These are phyloP conservation scores for Ianthella basta DNA, from an alignment of 37 sponge, comb jelly and placozoan species.

Conservation along the genomic window DNA sequence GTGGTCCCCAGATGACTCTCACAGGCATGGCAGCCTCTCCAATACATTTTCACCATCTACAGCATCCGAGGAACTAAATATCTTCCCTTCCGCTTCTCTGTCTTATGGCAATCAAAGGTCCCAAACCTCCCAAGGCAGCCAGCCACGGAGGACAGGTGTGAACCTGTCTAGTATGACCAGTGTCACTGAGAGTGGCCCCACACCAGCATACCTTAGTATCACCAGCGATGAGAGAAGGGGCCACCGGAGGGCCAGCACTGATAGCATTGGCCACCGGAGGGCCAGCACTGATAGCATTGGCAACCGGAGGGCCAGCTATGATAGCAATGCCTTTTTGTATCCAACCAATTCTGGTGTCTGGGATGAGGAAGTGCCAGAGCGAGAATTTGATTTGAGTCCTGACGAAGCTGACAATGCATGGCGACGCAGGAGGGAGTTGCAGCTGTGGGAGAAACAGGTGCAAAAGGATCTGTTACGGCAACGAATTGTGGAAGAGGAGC, in stretches of 20 bases:
- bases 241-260: neutral
- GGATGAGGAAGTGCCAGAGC: neutral
- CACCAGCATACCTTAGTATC: no score
- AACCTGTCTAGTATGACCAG: neutral
- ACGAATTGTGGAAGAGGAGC: neutral
- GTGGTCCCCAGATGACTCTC: neutral
- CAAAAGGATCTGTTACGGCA: neutral
- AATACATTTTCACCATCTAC: neutral
- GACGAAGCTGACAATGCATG: neutral
- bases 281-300: neutral
- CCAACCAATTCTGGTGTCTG: neutral
- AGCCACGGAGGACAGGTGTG: neutral
- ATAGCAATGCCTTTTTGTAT: neutral
- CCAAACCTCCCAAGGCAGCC: conserved; percentile 11
- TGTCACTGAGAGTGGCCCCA: neutral
- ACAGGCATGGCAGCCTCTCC: neutral
- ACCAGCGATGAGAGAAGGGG: no score
- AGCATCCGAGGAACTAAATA: neutral
- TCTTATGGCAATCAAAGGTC: neutral
- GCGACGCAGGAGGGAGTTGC: neutral
- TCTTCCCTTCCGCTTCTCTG: conserved; percentile 23
- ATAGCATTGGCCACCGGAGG: neutral
- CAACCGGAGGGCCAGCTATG: conserved; percentile 5
- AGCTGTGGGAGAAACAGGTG: neutral
- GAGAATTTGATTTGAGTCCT: neutral